A percentile compares a stretch with the other conserved stretches of the same genome.
These are phyloP conservation scores for Podarcis lilfordi DNA, from an alignment of 2,797 vertebrate species.

Conservation along the genomic window DNA sequence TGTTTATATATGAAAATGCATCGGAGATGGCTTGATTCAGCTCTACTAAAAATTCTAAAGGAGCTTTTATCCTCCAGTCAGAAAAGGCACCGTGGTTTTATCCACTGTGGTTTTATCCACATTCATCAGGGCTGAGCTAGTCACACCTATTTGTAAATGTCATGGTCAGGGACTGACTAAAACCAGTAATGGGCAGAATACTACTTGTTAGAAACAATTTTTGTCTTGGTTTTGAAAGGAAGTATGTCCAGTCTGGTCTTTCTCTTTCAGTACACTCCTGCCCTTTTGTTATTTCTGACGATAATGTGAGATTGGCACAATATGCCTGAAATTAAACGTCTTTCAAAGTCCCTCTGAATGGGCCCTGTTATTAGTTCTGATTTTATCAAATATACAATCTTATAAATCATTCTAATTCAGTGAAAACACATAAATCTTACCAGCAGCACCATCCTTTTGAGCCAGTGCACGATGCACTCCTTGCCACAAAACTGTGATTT, in stretches of 20 bases:
- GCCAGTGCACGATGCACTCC: conserved; percentile 73
- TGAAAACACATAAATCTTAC: conserved; percentile 67
- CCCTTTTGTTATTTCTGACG: conserved; percentile 45
- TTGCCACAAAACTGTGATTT: conserved; percentile 83
- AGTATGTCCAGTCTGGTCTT: neutral
- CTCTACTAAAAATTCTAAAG: neutral
- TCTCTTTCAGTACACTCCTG: conserved; percentile 54
- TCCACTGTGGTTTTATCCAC: neutral
- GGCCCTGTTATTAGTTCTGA: neutral
- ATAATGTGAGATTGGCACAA: neutral
- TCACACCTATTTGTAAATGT: neutral
- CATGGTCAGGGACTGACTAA: neutral
- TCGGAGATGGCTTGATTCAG: neutral
- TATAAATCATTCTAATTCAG: neutral
- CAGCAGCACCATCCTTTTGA: conserved; percentile 78
- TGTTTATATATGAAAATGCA: neutral
- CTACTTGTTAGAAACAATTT: neutral
- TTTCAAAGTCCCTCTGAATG: conserved; percentile 41
- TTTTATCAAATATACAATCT: conserved; percentile 42
- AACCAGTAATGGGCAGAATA: neutral
- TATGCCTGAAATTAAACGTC: neutral
- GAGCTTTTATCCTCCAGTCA: neutral
- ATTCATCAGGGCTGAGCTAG: neutral
- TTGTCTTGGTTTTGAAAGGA: neutral
- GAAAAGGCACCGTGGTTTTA: neutral